Percentiles rank a stretch among this genome's conserved stretches.
Evolutionary conservation across 2,888 invertebrate genomes (phyloP).

Genomic region (Allolobophora icterica): DNA sequence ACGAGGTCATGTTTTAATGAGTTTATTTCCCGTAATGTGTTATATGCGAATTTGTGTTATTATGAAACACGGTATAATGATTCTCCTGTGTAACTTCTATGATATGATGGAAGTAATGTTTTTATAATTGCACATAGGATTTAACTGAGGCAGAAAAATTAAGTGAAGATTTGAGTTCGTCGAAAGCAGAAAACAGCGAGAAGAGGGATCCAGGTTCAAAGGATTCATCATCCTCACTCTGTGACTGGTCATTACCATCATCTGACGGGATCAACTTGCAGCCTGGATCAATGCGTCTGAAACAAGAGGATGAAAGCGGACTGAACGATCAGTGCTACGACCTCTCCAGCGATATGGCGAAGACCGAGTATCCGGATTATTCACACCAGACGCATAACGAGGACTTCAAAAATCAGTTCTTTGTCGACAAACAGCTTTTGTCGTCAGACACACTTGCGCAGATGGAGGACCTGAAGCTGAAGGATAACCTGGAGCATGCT

Average conservation of each 20-base stretch:
- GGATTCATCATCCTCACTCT: not conserved
- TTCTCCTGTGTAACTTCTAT: too few relatives aligned
- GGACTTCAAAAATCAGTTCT: not conserved
- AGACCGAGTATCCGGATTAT: not conserved
- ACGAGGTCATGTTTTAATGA: too few relatives aligned
- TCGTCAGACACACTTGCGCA: not conserved
- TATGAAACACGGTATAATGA: too few relatives aligned
- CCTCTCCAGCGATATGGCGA: not conserved
- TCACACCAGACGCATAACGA: not conserved
- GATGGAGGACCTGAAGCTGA: slow-evolving; percentile 13
- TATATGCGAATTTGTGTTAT: too few relatives aligned
- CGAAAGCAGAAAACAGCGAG: not conserved
- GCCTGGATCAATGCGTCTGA: not conserved
- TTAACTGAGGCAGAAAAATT: not conserved
- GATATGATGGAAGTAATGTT: not conserved
- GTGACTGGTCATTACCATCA: not conserved
- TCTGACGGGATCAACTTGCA: not conserved
- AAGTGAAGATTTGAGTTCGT: not conserved
- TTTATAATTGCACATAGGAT: not conserved
- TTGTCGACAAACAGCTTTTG: not conserved
- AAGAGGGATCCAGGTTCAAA: not conserved
- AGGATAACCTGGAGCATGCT: not conserved
- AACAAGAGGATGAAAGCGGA: not conserved
- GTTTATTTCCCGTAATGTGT: too few relatives aligned
- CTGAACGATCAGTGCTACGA: not conserved